Percentiles rank a stretch among this genome's conserved stretches.
phyloP scores from a whole-genome alignment of 2,797 vertebrate species.

The Meriones psammophilus region DNA sequence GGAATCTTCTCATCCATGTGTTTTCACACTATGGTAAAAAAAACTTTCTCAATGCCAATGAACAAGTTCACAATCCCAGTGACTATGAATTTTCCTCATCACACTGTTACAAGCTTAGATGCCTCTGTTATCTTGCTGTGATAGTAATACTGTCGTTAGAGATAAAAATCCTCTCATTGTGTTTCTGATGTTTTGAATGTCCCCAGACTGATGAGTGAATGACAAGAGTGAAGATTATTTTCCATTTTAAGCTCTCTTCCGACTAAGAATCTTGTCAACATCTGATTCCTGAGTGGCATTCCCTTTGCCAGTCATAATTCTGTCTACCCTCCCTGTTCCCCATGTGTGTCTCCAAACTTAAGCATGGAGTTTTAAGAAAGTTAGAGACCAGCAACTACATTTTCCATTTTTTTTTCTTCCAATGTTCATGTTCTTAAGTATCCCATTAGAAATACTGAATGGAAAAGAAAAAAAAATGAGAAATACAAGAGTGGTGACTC shows the following conservation, averaged over 20 bases:
- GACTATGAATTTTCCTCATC: neutral
- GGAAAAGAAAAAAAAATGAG: neutral
- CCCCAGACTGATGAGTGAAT: neutral
- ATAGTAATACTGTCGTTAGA: neutral
- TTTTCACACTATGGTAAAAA: neutral
- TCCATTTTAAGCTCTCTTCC: neutral
- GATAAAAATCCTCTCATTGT: neutral
- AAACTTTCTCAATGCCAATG: neutral
- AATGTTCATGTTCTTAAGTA: neutral
- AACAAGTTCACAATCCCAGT: neutral
- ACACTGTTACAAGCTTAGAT: neutral
- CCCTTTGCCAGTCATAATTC: neutral
- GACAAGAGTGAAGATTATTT: neutral
- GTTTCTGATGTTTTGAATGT: neutral
- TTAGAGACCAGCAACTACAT: no score
- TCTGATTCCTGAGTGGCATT: neutral
- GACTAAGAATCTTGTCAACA: neutral
- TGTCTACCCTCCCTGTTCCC: neutral
- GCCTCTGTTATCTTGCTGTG: neutral
- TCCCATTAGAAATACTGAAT: neutral
- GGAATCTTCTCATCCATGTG: neutral
- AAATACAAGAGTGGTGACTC: neutral
- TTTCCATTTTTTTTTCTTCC: neutral
- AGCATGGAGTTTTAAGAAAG: neutral
- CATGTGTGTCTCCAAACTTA: neutral